Percentiles rank a stretch among this genome's conserved stretches.
Conservation (phyloP, 2,113 vertebrate genomes). For the Coregonus clupeaformis region DNA sequence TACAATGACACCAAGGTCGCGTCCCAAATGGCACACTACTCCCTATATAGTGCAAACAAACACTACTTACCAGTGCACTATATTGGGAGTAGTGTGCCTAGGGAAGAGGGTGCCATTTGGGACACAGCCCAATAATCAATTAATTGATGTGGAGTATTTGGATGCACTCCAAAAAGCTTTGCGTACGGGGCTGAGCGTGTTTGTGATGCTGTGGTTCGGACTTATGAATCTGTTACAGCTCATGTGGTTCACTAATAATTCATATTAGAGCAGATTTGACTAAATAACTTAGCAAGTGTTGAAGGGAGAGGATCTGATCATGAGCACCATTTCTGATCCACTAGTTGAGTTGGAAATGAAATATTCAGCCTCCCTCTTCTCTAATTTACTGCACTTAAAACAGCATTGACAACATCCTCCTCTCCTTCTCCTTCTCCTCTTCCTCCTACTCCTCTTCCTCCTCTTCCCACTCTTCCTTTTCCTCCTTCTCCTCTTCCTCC, state of each 20-base stretch:
- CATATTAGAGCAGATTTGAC: constrained; percentile 15
- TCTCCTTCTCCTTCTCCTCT: neutral
- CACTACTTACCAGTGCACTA: neutral
- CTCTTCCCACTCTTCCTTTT: too few relatives aligned
- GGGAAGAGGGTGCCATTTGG: neutral
- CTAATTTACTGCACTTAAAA: constrained; percentile 6
- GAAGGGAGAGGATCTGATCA: neutral
- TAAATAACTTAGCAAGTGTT: constrained; percentile 7
- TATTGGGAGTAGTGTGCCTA: too few relatives aligned
- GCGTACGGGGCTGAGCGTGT: neutral
- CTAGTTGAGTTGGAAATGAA: constrained; percentile 19
- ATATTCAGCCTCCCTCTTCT: constrained; percentile 8
- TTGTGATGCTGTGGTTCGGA: neutral
- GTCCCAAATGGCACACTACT: neutral
- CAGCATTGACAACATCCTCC: neutral
- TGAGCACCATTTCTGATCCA: constrained; percentile 16
- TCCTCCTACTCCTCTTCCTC: neutral
- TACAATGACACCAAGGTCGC: too few relatives aligned
- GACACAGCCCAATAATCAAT: neutral
- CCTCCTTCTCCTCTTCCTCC: too few relatives aligned
- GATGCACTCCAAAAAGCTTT: neutral
- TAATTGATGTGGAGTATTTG: neutral
- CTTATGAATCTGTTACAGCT: neutral
- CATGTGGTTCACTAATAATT: constrained; percentile 4
- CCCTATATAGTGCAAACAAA: neutral